These are phyloP conservation scores for Xanthia togata DNA, from an alignment of 2,888 invertebrate species.

Conservation along the genomic window DNA sequence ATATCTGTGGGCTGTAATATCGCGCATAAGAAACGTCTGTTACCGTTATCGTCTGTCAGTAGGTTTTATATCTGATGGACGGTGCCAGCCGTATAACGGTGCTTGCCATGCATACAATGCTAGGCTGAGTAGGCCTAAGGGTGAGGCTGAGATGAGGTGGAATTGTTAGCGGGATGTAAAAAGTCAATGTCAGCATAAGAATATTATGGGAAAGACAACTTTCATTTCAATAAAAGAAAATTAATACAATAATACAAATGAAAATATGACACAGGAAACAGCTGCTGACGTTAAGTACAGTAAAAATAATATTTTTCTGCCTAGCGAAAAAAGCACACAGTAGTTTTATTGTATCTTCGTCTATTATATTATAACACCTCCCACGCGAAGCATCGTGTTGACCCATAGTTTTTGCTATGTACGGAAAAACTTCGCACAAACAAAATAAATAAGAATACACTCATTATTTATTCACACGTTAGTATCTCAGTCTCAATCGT, in stretches of 20 bases:
- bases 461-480: constrained; percentile 34
- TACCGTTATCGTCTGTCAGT: constrained; percentile 87
- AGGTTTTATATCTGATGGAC: constrained; percentile 84
- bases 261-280: constrained; percentile 27
- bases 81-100: constrained; percentile 80
- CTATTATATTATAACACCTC: constrained; percentile 24
- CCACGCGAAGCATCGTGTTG: constrained; percentile 25
- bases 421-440: constrained; percentile 32
- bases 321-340: constrained; percentile 22
- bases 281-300: constrained; percentile 20
- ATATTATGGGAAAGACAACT: not conserved
- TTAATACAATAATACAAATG: not conserved
- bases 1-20: constrained; percentile 68
- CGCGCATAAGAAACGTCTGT: constrained; percentile 77
- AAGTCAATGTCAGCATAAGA: not conserved
- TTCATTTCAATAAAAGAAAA: constrained; percentile 10
- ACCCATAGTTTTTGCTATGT: constrained; percentile 30
- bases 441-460: constrained; percentile 31
- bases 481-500: constrained; percentile 27
- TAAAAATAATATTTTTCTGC: constrained; percentile 28
- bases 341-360: constrained; percentile 12
- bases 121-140: constrained; percentile 66
- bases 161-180: constrained; percentile 25
- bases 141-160: constrained; percentile 68
- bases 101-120: constrained; percentile 70